A percentile compares a stretch with the other conserved stretches of the same genome.
phyloP scores from a whole-genome alignment of 2,113 vertebrate genomes.

The Zosterops hypoxanthus region DNA sequence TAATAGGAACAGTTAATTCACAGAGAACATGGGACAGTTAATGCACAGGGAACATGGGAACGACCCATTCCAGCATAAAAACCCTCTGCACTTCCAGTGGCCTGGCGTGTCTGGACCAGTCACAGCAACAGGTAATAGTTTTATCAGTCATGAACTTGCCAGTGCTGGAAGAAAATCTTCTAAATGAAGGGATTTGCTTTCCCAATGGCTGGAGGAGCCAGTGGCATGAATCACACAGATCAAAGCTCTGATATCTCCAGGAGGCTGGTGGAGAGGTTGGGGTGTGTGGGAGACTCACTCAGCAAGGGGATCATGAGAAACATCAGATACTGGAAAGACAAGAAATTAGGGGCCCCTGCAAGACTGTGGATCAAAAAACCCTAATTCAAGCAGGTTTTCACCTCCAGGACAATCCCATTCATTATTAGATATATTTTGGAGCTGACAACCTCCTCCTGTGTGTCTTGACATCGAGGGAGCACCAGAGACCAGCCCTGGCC shows the following conservation, averaged over 20 bases:
- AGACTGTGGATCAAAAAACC: neutral
- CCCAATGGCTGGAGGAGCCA: neutral
- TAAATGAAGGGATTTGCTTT: neutral
- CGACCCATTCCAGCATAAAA: neutral
- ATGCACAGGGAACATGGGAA: neutral
- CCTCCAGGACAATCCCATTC: neutral
- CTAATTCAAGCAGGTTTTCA: neutral
- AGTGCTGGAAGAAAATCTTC: neutral
- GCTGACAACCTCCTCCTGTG: neutral
- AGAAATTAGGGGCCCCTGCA: neutral
- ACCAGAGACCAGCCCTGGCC: neutral
- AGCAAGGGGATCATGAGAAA: rapidly evolving
- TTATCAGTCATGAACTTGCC: neutral
- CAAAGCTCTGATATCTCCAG: neutral
- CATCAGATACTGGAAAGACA: neutral
- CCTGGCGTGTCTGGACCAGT: rapidly evolving
- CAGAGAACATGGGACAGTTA: neutral
- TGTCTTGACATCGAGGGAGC: neutral
- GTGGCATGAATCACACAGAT: neutral
- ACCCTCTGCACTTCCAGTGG: neutral
- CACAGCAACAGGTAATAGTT: neutral
- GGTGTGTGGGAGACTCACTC: neutral
- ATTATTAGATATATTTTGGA: neutral
- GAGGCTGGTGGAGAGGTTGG: neutral
- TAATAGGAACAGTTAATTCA: neutral